Evolutionary conservation across 2,797 vertebrate species (phyloP).

Genomic region (Helarctos malayanus): DNA sequence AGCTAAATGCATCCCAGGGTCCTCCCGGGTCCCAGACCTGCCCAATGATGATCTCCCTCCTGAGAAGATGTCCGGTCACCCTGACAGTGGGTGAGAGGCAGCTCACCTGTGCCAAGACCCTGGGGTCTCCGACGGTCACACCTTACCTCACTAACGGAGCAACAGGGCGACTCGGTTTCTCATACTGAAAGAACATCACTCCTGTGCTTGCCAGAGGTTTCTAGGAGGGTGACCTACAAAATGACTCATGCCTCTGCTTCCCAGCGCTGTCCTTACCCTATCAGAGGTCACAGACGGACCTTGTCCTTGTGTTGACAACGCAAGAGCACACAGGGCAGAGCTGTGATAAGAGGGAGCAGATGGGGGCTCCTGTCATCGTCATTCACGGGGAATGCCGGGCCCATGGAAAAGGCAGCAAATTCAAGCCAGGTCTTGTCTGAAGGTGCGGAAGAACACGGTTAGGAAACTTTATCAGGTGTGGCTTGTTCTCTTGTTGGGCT

Average conservation of each 20-base stretch:
- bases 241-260: background rate
- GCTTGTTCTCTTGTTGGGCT: background rate
- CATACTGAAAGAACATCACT: background rate
- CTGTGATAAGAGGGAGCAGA: background rate
- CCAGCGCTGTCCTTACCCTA: rapidly evolving
- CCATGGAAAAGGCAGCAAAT: background rate
- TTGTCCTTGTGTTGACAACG: rapidly evolving
- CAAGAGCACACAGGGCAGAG: rapidly evolving
- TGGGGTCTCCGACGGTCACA: rapidly evolving
- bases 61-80: background rate
- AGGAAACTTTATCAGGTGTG: background rate
- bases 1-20: background rate
- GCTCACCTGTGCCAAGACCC: background rate
- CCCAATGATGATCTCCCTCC: background rate
- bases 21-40: background rate
- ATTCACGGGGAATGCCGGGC: no score
- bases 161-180: background rate
- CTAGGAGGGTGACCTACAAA: no score
- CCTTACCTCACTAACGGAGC: rapidly evolving
- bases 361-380: background rate
- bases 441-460: background rate
- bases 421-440: no score
- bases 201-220: rapidly evolving
- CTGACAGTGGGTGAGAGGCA: background rate
- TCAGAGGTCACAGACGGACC: rapidly evolving